Conservation (phyloP, 2,113 vertebrate genomes). For the Hymenochirus boettgeri region DNA sequence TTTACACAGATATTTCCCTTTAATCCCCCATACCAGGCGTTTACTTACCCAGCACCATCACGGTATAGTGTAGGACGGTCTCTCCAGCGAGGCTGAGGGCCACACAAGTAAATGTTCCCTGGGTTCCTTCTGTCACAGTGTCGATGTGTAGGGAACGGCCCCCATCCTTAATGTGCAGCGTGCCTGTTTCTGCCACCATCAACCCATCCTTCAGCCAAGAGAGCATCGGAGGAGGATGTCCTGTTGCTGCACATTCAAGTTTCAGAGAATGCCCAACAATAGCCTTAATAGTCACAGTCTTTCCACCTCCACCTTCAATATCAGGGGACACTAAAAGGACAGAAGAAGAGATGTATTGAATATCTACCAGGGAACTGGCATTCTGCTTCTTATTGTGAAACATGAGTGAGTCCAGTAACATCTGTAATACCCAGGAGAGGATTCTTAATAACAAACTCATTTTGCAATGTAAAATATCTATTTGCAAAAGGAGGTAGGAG, state of each 20-base stretch:
- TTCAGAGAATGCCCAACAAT: constrained; percentile 79
- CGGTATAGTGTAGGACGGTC: constrained; percentile 42
- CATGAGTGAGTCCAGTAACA: neutral
- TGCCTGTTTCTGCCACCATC: constrained; percentile 42
- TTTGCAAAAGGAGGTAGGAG: too few species aligned
- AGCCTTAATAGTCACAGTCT: constrained; percentile 58
- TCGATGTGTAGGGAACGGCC: constrained; percentile 43
- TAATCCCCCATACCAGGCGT: too few species aligned
- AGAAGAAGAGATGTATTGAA: neutral
- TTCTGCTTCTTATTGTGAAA: fast-evolving
- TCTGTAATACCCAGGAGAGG: too few species aligned
- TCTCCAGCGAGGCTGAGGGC: constrained; percentile 52
- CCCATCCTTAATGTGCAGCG: constrained; percentile 7
- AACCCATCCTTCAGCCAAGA: constrained; percentile 83
- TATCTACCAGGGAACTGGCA: neutral
- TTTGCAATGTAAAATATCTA: too few species aligned
- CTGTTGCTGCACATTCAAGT: constrained; percentile 82
- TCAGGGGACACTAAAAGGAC: constrained; percentile 48
- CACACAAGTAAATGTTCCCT: constrained; percentile 53
- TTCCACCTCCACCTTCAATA: constrained; percentile 43
- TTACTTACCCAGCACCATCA: constrained; percentile 55
- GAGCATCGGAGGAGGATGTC: constrained; percentile 84
- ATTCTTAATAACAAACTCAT: too few species aligned
- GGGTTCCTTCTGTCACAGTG: constrained; percentile 1
- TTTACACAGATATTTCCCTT: too few species aligned